Evolutionary conservation across 2,888 invertebrate genomes (phyloP).

Genomic region (Mayetiola destructor): DNA sequence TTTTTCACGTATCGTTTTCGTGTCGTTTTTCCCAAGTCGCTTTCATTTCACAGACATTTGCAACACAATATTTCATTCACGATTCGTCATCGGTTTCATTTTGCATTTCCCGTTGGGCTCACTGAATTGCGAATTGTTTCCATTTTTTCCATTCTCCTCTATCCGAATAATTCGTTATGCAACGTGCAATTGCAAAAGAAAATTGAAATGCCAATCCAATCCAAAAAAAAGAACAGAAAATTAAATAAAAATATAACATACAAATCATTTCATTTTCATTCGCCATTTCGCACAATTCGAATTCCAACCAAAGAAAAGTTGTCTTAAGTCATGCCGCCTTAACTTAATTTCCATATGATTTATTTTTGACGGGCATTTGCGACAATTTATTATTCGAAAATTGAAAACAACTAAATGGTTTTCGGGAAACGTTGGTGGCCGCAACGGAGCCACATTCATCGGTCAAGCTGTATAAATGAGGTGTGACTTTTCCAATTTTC

Average conservation of each 20-base stretch:
- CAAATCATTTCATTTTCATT: no score
- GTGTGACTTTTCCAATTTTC: constrained; percentile 1
- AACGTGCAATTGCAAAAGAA: constrained; percentile 4
- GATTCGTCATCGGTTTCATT: background rate
- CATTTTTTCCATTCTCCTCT: background rate
- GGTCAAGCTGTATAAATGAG: constrained; percentile 1
- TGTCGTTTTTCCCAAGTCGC: background rate
- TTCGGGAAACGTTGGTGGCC: no score
- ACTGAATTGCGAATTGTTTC: constrained; percentile 1
- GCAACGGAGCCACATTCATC: background rate
- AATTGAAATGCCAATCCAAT: constrained; percentile 11
- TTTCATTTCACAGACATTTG: no score
- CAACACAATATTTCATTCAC: no score
- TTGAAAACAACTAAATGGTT: constrained; percentile 5
- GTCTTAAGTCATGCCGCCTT: background rate
- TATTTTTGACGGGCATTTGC: constrained; percentile 1
- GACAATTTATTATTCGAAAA: constrained; percentile 9
- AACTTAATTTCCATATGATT: constrained; percentile 11
- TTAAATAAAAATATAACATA: background rate
- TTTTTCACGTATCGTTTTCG: background rate
- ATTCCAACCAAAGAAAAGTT: background rate
- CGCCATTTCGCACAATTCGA: no score
- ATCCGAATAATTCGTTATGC: background rate
- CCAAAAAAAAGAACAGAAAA: constrained; percentile 1
- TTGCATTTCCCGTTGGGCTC: constrained; percentile 6